Conservation (phyloP, 2,888 invertebrate species). For the Cheilosia scutellata region DNA sequence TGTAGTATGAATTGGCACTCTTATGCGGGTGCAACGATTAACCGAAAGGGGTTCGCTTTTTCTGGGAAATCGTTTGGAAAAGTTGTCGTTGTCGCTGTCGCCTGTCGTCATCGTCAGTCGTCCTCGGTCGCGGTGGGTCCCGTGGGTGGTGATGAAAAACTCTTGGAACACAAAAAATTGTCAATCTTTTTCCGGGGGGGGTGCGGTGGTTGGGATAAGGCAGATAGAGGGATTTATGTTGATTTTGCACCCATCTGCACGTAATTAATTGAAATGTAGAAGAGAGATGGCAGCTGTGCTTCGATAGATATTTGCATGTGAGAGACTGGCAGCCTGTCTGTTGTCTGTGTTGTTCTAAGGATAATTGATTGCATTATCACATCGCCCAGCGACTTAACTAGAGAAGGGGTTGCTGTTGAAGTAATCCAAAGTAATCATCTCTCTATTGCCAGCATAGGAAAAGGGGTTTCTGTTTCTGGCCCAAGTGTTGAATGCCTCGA, state of each 20-base stretch:
- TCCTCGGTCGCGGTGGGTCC: not conserved
- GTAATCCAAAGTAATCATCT: constrained; percentile 70
- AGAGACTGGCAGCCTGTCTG: constrained; percentile 50
- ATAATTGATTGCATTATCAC: constrained; percentile 75
- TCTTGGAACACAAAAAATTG: constrained; percentile 48
- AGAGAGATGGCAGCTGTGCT: constrained; percentile 62
- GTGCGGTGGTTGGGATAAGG: constrained; percentile 22
- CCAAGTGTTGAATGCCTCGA: constrained; percentile 70
- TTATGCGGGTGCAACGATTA: constrained; percentile 75
- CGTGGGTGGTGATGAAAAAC: constrained; percentile 37
- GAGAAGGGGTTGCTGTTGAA: constrained; percentile 2
- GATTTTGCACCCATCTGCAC: constrained; percentile 74
- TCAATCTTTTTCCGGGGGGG: constrained; percentile 59
- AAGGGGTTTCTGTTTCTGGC: constrained; percentile 44
- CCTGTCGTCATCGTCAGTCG: not conserved
- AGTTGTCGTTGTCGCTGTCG: constrained; percentile 37
- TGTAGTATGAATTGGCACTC: constrained; percentile 69
- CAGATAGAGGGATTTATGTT: constrained; percentile 56
- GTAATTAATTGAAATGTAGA: constrained; percentile 73
- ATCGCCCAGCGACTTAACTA: constrained; percentile 35
- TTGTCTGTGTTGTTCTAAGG: constrained; percentile 73
- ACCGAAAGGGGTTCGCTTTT: constrained; percentile 62
- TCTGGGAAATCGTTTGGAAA: constrained; percentile 52
- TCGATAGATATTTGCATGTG: constrained; percentile 69
- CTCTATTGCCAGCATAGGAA: constrained; percentile 32